Evolutionary conservation across 2,113 vertebrate genomes (phyloP), one percentile per base, ranked within the genome.

Genomic region (Scalopus aquaticus): DNA sequence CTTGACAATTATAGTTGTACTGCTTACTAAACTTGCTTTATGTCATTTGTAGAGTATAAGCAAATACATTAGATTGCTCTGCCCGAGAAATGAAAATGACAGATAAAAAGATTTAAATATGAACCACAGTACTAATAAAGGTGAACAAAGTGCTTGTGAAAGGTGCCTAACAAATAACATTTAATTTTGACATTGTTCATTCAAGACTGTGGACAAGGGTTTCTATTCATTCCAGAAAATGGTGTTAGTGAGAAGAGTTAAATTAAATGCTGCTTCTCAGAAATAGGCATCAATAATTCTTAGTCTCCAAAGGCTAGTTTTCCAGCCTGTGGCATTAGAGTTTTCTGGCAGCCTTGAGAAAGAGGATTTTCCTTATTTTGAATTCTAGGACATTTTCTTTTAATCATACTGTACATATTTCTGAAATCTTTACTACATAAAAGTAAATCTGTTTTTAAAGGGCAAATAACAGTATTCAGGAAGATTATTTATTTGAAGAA

Each of bases 221-320:
- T 15, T 94, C 22, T 58, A 20, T 51, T 80, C 39, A 81, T 96
- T 96, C 69, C 35, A 95, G 87, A 65, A 96, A 97, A 92, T 92
- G 22, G 26, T 93, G 42, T 81, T 76, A 62, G 15, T 92, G 79
- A 93, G 74, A 70, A 17, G 5, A 96, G 49, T 93, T 84, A 69
- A 69, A 67, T 90, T 94, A 90, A 94, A 84, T 35, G 54, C 17
- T 49, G 11, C 16, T 93, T 96, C 77, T 93, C 54, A 92, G 88
- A 93, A 93, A 93, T 19, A 67, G 0, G n/a, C 15, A 46, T 92
- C 77, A 76, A 92, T 96, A 87, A 88, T 72, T 87, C 13, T 26
- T 91, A 30, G 1, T 90, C 37, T 79, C 35, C 22, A 28, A 49
- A 77, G 30, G 17, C 67, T 46, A 44, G 17, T 86, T 89, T 89